Base-by-base conservation (phyloP, 2,797 vertebrate species). In the Naso thynnoides region DNA sequence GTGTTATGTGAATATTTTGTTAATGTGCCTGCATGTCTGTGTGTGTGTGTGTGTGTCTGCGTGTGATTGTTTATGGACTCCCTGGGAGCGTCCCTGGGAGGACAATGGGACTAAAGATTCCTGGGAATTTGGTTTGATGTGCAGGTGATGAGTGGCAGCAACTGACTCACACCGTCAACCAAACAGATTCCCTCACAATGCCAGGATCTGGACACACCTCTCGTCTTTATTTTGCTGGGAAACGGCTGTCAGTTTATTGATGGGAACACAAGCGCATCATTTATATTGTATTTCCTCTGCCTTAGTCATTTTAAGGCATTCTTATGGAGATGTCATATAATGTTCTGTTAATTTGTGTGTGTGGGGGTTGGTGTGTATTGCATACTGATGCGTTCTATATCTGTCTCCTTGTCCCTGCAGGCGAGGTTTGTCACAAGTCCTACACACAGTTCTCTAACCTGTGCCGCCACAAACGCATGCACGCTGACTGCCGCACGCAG, bases 401-500 rank as follows among this genome's bases (percentile, higher is more conserved):
- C 73, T 89, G 86, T 92, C 76, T 91, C 80, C 74, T 18, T 93
- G 86, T 91, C 61, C 76, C 78, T 83, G 91, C 95, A 99, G 98
- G 98, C 92, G 98, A 99, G 94, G 98, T 99, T 89, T 99, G 98
- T 95, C 98, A 99, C 96, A 99, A 99, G 94, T 99, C 98, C 92
- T 99, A 99, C 95, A 99, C 98, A 88, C 98, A 99, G 95, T 99
- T 99, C 96, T 99, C 98, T 80, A 99, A 99, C 94, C 96, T 99
- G 93, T 99, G 98, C 91, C 97, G 98, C 86, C 98, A 99, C 95
- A 99, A 99, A 94, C 97, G 98, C 86, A 99, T 99, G 98, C 98
- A 99, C 79, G 98, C 98, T 63, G 98, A 99, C 95, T 99, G 98
- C 95, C 97, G 98, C 91, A 99, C 98, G 70, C 98, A 99, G 95